phyloP scores from a whole-genome alignment of 2,888 invertebrate genomes.

The Apamea epomidion region DNA sequence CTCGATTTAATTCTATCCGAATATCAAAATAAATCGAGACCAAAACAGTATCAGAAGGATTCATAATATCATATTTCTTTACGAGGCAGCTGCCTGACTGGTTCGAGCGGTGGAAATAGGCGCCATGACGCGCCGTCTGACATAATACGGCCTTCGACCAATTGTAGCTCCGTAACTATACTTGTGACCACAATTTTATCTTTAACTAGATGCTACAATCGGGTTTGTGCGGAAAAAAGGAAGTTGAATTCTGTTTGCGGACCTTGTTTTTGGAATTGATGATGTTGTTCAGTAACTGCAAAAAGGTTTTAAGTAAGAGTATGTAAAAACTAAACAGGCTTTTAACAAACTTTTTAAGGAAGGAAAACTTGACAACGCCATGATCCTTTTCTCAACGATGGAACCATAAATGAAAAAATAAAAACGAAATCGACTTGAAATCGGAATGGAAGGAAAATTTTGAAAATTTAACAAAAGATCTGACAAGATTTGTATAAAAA shows the following conservation, averaged over 20 bases:
- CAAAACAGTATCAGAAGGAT: constrained; percentile 49
- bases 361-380: neutral
- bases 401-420: neutral
- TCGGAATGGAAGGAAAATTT: neutral
- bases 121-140: constrained; percentile 72
- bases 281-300: neutral
- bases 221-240: constrained; percentile 17
- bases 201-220: constrained; percentile 27
- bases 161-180: constrained; percentile 43
- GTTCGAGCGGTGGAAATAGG: constrained; percentile 74
- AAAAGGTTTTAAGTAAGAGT: neutral
- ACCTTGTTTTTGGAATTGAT: constrained; percentile 17
- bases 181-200: constrained; percentile 52
- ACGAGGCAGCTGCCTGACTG: constrained; percentile 70
- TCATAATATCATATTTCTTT: constrained; percentile 46
- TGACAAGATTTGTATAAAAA: neutral
- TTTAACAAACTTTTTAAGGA: neutral
- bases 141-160: constrained; percentile 76
- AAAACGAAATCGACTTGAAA: neutral
- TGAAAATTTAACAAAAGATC: neutral
- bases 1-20: neutral
- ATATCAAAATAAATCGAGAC: constrained; percentile 33
- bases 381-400: neutral
- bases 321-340: neutral
- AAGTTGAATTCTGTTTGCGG: constrained; percentile 11